A percentile compares a stretch with the other conserved stretches of the same genome.
Evolutionary conservation across 2,888 invertebrate species (phyloP).

Genomic region (Diaphora mendica): DNA sequence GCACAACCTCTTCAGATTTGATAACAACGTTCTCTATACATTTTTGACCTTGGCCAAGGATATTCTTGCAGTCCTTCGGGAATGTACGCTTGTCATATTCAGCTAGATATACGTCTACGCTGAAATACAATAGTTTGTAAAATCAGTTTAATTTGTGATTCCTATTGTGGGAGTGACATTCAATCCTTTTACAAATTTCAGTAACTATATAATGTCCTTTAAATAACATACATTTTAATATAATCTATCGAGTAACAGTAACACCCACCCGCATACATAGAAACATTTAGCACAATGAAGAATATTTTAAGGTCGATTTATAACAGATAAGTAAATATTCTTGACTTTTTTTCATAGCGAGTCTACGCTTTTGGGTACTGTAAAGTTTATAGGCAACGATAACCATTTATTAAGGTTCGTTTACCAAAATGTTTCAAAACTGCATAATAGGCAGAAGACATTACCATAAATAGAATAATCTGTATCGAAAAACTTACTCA

Average conservation of each 20-base stretch:
- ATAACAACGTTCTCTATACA: conserved; percentile 74
- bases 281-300: not conserved
- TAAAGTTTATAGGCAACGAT: not conserved
- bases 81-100: conserved; percentile 80
- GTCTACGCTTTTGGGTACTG: not conserved
- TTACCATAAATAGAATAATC: not conserved
- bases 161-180: not conserved
- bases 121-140: conserved; percentile 45
- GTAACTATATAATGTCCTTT: not conserved
- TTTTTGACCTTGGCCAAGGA: conserved; percentile 58
- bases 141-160: not conserved
- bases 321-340: not conserved
- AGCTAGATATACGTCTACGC: conserved; percentile 71
- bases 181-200: not conserved
- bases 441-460: not conserved
- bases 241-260: no score
- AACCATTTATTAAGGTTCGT: not conserved
- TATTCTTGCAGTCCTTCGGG: conserved; percentile 72
- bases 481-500: conserved; percentile 55
- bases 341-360: not conserved
- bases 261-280: no score
- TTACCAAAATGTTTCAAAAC: not conserved
- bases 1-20: conserved; percentile 61
- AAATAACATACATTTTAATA: no score
- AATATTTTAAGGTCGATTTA: not conserved